Evolutionary conservation across 2,797 vertebrate genomes (phyloP).

Genomic region (Lepilemur septentrionalis): DNA sequence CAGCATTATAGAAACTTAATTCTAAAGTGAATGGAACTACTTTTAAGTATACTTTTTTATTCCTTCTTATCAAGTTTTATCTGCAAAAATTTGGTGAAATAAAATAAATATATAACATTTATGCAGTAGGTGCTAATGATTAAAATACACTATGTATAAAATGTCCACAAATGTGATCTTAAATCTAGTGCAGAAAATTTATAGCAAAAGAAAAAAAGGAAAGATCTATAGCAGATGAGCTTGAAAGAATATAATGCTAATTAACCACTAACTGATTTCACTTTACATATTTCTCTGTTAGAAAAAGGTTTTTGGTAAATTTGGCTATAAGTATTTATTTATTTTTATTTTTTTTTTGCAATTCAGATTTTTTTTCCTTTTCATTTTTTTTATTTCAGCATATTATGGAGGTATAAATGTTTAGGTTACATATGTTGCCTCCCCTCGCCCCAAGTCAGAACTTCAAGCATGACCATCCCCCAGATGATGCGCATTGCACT

Average conservation of each 20-base stretch:
- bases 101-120: neutral
- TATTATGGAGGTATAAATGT: too few relatives aligned
- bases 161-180: neutral
- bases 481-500: too few relatives aligned
- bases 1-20: neutral
- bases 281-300: neutral
- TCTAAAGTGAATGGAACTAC: neutral
- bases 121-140: neutral
- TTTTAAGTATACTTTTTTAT: neutral
- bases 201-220: neutral
- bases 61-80: neutral
- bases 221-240: neutral
- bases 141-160: neutral
- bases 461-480: too few relatives aligned
- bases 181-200: neutral
- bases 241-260: neutral
- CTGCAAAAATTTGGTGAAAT: neutral
- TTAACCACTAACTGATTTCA: neutral
- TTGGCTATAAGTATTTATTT: neutral
- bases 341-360: too few relatives aligned
- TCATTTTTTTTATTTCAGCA: too few relatives aligned
- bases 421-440: too few relatives aligned
- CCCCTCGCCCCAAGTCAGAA: too few relatives aligned
- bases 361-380: too few relatives aligned
- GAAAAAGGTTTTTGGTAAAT: neutral